A percentile compares a stretch with the other conserved stretches of the same genome.
phyloP scores from a whole-genome alignment of 2,888 invertebrate species.

The Sylvicola fuscatus region DNA sequence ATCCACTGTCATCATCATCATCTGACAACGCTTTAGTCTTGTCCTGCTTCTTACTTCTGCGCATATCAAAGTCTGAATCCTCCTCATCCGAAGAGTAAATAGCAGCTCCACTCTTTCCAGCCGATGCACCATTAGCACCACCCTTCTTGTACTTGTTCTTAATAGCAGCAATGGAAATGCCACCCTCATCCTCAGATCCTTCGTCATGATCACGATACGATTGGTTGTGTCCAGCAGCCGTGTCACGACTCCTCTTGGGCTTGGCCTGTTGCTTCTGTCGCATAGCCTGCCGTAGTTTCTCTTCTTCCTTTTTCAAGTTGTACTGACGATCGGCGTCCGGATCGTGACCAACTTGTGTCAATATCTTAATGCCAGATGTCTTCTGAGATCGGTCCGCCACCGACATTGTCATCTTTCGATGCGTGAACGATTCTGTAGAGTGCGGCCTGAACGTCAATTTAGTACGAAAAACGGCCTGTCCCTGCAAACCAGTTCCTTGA shows the following conservation, averaged over 20 bases:
- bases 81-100: constrained; percentile 78
- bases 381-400: constrained; percentile 88
- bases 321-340: constrained; percentile 84
- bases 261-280: constrained; percentile 34
- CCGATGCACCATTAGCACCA: constrained; percentile 10
- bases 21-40: constrained; percentile 62
- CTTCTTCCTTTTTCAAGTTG: constrained; percentile 95
- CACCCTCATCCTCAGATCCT: constrained; percentile 84
- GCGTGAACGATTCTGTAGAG: constrained; percentile 97
- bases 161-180: constrained; percentile 81
- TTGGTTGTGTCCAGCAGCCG: constrained; percentile 21
- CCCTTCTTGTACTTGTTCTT: constrained; percentile 82
- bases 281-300: constrained; percentile 76
- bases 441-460: constrained; percentile 95
- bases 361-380: constrained; percentile 84
- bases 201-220: constrained; percentile 43
- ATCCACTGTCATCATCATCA: constrained; percentile 23
- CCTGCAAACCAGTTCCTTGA: constrained; percentile 94
- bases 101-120: constrained; percentile 27
- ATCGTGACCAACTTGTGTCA: constrained; percentile 60
- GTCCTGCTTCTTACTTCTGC: constrained; percentile 51
- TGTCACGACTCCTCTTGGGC: constrained; percentile 28
- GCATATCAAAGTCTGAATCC: constrained; percentile 55
- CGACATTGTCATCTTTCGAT: constrained; percentile 96
- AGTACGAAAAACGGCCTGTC: constrained; percentile 91